Conservation (phyloP, 2,888 invertebrate species). For the Pyrocoelia pectoralis region DNA sequence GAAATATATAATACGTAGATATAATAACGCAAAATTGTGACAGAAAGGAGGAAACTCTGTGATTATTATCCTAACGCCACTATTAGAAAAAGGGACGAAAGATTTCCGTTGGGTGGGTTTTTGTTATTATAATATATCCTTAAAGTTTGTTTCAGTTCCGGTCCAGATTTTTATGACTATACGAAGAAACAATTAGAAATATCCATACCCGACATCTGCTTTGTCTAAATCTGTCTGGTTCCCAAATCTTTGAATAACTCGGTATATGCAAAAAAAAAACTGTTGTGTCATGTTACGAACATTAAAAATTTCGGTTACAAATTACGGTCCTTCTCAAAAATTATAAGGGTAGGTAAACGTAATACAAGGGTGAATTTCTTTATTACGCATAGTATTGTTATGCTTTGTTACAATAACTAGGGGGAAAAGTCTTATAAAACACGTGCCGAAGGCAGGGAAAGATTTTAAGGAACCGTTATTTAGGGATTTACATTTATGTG, state of each 20-base stretch:
- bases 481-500: conserved; percentile 19
- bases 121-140: conserved; percentile 35
- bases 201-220: conserved; percentile 19
- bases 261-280: background rate
- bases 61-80: conserved; percentile 19
- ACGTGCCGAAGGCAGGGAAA: conserved; percentile 33
- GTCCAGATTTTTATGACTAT: conserved; percentile 25
- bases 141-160: conserved; percentile 28
- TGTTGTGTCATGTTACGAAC: background rate
- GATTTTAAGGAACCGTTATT: conserved; percentile 28
- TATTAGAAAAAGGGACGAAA: conserved; percentile 11
- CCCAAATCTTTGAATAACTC: background rate
- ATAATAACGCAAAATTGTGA: background rate
- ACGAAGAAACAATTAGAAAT: conserved; percentile 14
- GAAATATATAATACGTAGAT: too few species aligned
- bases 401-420: conserved; percentile 25
- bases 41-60: conserved; percentile 7
- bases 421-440: conserved; percentile 31
- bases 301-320: conserved; percentile 30
- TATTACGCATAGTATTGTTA: conserved; percentile 32
- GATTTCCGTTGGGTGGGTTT: conserved; percentile 26
- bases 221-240: conserved; percentile 14
- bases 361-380: conserved; percentile 32
- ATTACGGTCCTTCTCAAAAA: conserved; percentile 26
- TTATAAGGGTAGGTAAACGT: conserved; percentile 21